These are phyloP conservation scores for Muschampia plurimacula DNA, from an alignment of 2,888 invertebrate genomes.

Conservation along the genomic window DNA sequence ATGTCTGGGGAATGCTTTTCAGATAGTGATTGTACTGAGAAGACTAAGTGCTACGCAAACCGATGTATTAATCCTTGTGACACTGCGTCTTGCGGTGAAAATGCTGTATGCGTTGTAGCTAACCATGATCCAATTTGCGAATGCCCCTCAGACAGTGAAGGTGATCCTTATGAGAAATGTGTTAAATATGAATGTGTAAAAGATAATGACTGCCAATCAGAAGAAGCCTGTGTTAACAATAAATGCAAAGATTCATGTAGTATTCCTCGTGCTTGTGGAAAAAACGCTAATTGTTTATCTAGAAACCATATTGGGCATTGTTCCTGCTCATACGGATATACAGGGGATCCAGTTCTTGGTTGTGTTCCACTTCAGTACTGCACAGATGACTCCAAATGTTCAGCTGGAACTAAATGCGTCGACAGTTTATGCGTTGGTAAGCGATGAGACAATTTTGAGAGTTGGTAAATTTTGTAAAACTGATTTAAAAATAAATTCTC, in stretches of 20 bases:
- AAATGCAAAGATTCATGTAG: conserved; percentile 94
- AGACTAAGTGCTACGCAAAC: conserved; percentile 90
- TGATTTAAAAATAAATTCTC: neutral
- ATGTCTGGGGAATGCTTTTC: conserved; percentile 93
- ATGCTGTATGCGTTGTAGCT: conserved; percentile 90
- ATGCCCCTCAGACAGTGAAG: conserved; percentile 90
- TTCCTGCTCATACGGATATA: conserved; percentile 93
- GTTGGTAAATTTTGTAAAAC: neutral
- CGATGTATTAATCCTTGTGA: conserved; percentile 92
- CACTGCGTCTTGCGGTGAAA: conserved; percentile 88
- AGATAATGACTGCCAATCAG: conserved; percentile 90
- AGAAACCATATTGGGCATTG: conserved; percentile 93
- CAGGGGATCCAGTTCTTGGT: conserved; percentile 94
- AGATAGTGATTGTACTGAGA: conserved; percentile 91
- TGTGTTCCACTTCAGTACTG: conserved; percentile 94
- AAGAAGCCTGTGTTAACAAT: conserved; percentile 91
- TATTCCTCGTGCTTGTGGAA: conserved; percentile 93
- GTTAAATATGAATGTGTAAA: conserved; percentile 91
- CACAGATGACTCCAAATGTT: conserved; percentile 91
- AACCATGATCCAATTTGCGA: conserved; percentile 90
- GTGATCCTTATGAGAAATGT: conserved; percentile 91
- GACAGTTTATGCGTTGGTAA: conserved; percentile 92
- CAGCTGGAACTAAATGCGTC: conserved; percentile 93
- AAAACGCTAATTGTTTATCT: conserved; percentile 90
- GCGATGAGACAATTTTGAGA: conserved; percentile 50